phyloP scores from a whole-genome alignment of 2,113 vertebrate species.

The Semicossyphus pulcher region DNA sequence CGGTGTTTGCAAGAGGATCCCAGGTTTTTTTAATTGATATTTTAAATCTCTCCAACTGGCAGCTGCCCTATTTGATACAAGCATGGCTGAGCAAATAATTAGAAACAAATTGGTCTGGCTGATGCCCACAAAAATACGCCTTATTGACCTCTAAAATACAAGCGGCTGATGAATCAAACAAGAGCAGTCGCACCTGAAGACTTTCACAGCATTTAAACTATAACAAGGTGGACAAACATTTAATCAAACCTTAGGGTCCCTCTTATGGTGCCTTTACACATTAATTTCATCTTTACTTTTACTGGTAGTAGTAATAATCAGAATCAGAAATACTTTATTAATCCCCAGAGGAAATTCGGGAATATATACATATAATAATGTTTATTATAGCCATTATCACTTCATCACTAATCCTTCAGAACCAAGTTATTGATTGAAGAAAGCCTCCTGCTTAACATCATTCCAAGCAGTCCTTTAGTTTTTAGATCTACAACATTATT shows the following conservation, averaged over 20 bases:
- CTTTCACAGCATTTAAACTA: neutral
- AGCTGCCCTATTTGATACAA: slow-evolving; percentile 31
- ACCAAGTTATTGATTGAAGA: neutral
- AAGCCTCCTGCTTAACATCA: neutral
- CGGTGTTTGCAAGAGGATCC: slow-evolving; percentile 27
- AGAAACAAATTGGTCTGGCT: slow-evolving; percentile 44
- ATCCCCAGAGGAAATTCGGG: too few relatives aligned
- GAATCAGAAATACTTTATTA: too few relatives aligned
- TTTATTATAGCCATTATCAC: neutral
- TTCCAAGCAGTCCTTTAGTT: too few relatives aligned
- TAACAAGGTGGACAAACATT: neutral
- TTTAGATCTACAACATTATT: too few relatives aligned
- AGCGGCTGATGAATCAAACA: slow-evolving; percentile 27
- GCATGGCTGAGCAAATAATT: slow-evolving; percentile 55
- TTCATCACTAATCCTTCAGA: neutral
- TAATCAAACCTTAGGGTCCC: neutral
- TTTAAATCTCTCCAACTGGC: slow-evolving; percentile 28
- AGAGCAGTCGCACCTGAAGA: slow-evolving; percentile 24
- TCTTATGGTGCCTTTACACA: neutral
- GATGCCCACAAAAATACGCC: slow-evolving; percentile 41
- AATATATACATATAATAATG: too few relatives aligned
- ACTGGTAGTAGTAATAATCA: too few relatives aligned
- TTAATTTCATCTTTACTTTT: neutral
- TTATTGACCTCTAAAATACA: slow-evolving; percentile 50
- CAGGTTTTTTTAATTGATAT: slow-evolving; percentile 34